Conservation (phyloP, 2,888 invertebrate genomes). For the Drosophila birchii region DNA sequence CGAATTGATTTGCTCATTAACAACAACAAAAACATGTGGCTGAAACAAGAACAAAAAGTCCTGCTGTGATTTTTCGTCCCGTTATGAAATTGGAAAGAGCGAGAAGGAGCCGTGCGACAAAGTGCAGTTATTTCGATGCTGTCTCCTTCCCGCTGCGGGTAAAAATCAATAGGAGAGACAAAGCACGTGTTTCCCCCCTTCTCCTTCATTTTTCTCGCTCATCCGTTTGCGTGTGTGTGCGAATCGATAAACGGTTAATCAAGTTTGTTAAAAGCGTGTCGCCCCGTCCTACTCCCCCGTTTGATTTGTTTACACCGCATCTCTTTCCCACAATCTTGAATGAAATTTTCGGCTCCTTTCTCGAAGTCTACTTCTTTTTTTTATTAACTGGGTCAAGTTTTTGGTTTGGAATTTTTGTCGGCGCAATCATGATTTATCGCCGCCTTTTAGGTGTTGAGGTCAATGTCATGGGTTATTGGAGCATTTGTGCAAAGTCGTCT, state of each 20-base stretch:
- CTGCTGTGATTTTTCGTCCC: constrained; percentile 5
- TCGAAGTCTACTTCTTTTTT: constrained; percentile 7
- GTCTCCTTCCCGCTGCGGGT: constrained; percentile 42
- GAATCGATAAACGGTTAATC: constrained; percentile 68
- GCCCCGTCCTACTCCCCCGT: constrained; percentile 1
- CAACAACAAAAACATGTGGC: constrained; percentile 47
- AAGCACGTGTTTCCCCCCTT: constrained; percentile 56
- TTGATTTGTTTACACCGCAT: constrained; percentile 30
- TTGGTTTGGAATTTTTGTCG: constrained; percentile 3
- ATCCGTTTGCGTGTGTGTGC: constrained; percentile 8
- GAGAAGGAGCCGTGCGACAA: constrained; percentile 10
- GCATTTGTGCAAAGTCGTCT: constrained; percentile 40
- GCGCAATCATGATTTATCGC: constrained; percentile 10
- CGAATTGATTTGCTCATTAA: constrained; percentile 16
- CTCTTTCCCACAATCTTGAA: constrained; percentile 20
- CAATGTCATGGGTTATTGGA: constrained; percentile 38
- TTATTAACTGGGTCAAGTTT: constrained; percentile 42
- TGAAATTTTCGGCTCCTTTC: constrained; percentile 9
- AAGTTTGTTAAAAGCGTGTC: constrained; percentile 48
- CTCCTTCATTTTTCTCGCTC: not conserved
- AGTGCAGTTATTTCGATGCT: constrained; percentile 57
- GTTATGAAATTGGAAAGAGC: constrained; percentile 42
- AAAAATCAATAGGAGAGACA: constrained; percentile 69
- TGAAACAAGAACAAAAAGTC: constrained; percentile 6
- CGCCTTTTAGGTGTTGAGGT: constrained; percentile 30